Evolutionary conservation across 2,113 vertebrate species (phyloP).

Genomic region (Oryzias celebensis): DNA sequence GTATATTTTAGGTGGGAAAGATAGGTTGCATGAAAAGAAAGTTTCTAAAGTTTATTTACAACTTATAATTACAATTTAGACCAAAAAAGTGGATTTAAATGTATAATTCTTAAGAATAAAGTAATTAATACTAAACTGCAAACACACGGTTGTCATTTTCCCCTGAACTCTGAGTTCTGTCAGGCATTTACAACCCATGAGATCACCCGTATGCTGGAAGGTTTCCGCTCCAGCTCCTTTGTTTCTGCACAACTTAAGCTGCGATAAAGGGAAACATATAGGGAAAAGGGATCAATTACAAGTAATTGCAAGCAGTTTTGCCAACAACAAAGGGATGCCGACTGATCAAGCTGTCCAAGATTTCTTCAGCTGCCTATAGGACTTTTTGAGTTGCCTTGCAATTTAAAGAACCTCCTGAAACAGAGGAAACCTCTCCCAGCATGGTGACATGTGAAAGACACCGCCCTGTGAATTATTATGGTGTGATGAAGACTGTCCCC

Average conservation of each 20-base stretch:
- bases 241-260: conserved; percentile 25
- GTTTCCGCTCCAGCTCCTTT: conserved; percentile 35
- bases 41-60: background rate
- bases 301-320: conserved; percentile 41
- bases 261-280: conserved; percentile 15
- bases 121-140: conserved; percentile 34
- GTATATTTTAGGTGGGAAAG: background rate
- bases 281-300: conserved; percentile 27
- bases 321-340: conserved; percentile 24
- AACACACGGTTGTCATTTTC: conserved; percentile 43
- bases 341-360: background rate
- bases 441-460: background rate
- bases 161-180: conserved; percentile 20
- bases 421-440: background rate
- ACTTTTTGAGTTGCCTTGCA: background rate
- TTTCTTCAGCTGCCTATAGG: too few relatives aligned
- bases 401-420: background rate
- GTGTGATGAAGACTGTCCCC: background rate
- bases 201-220: conserved; percentile 48
- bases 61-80: conserved; percentile 4
- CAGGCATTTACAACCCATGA: conserved; percentile 57
- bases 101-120: conserved; percentile 20
- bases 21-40: background rate
- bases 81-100: conserved; percentile 10
- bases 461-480: background rate